A percentile compares a stretch with the other conserved stretches of the same genome.
phyloP scores from a whole-genome alignment of 1,140 invertebrate genomes.

The Trissolcus basalis region DNA sequence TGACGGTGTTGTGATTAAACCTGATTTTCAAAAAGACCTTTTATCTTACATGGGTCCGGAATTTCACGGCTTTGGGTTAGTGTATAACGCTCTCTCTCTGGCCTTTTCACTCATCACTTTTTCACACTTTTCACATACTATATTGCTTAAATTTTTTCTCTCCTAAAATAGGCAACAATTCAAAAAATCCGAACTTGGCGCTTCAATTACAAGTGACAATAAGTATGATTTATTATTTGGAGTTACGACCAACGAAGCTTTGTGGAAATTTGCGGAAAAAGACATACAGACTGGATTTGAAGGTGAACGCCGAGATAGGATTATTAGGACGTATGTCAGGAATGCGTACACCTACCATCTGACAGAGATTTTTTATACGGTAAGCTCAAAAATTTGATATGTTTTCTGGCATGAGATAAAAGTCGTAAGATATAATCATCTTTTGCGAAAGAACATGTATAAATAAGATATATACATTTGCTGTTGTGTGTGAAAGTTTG shows the following conservation, averaged over 20 bases:
- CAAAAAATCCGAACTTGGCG: constrained; percentile 72
- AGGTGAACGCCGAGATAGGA: constrained; percentile 90
- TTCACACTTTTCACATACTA: not conserved
- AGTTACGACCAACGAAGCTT: constrained; percentile 88
- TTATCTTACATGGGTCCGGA: constrained; percentile 83
- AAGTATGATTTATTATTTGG: constrained; percentile 89
- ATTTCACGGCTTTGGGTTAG: constrained; percentile 80
- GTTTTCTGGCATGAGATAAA: too few relatives aligned
- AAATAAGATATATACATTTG: too few relatives aligned
- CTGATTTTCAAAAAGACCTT: constrained; percentile 85
- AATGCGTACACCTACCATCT: constrained; percentile 96
- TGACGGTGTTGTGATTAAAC: constrained; percentile 90
- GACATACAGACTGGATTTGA: constrained; percentile 94
- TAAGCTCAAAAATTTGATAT: constrained; percentile 64
- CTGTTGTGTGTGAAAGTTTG: too few relatives aligned
- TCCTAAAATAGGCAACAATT: constrained; percentile 57
- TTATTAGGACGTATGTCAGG: constrained; percentile 93
- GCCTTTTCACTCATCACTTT: too few relatives aligned
- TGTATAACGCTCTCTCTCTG: not conserved
- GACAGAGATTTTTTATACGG: constrained; percentile 97
- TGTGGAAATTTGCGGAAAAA: constrained; percentile 87
- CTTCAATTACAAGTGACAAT: constrained; percentile 75
- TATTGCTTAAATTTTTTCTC: not conserved
- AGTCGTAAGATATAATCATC: too few relatives aligned
- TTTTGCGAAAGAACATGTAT: too few relatives aligned